phyloP scores from a whole-genome alignment of 2,113 vertebrate species.

The Prolemur simus region DNA sequence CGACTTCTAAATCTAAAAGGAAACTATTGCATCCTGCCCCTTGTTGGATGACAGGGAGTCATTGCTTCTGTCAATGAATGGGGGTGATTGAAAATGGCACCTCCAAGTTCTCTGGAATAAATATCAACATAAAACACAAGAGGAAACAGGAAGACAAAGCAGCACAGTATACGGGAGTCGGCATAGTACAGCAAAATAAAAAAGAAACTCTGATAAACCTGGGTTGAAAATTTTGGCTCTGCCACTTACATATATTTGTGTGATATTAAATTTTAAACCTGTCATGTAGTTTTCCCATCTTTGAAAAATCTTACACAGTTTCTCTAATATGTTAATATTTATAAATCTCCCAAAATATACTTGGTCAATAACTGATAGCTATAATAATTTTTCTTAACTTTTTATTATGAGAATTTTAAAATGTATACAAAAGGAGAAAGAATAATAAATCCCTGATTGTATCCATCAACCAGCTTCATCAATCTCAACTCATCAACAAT shows the following conservation, averaged over 20 bases:
- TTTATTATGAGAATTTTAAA: background rate
- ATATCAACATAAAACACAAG: background rate
- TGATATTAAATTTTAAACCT: background rate
- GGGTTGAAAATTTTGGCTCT: background rate
- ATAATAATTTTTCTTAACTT: background rate
- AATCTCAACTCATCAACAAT: background rate
- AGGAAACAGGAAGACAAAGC: background rate
- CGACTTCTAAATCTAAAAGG: background rate
- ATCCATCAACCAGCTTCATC: background rate
- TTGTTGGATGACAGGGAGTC: background rate
- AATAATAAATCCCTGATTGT: background rate
- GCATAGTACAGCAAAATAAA: background rate
- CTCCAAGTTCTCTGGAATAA: slow-evolving; percentile 21
- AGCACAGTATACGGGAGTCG: background rate
- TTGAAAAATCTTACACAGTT: slow-evolving; percentile 19
- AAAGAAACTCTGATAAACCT: background rate
- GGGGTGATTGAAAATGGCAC: background rate
- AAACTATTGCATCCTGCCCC: background rate
- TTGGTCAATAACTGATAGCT: background rate
- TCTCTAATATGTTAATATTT: background rate
- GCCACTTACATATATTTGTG: background rate
- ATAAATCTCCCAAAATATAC: background rate
- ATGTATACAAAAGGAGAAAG: background rate
- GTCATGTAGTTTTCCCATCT: background rate
- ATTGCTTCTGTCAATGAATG: background rate